phyloP scores from a whole-genome alignment of 1,140 invertebrate genomes.

The Holcopasites calliopsidis region DNA sequence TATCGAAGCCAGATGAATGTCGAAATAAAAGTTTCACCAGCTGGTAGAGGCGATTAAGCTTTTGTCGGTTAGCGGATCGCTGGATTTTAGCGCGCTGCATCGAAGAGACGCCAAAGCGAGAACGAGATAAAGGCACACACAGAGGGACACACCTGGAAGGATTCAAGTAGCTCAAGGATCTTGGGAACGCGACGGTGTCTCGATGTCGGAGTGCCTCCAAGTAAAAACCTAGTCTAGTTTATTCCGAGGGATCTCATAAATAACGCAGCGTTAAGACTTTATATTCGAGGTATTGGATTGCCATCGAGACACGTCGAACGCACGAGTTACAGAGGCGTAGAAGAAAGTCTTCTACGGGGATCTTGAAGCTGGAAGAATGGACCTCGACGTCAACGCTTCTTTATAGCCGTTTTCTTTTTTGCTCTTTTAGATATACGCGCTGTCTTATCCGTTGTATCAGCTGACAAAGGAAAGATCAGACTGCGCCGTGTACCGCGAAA shows the following conservation, averaged over 20 bases:
- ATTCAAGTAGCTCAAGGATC: neutral
- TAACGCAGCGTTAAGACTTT: neutral
- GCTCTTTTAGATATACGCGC: conserved; percentile 11
- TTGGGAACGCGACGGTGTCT: neutral
- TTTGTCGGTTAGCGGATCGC: neutral
- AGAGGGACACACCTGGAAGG: neutral
- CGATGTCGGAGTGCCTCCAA: neutral
- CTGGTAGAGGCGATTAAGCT: neutral
- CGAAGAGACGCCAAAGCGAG: neutral
- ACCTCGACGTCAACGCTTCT: conserved; percentile 24
- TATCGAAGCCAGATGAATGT: neutral
- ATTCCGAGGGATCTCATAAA: neutral
- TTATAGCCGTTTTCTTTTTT: too few relatives aligned
- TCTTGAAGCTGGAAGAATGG: neutral
- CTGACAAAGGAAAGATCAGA: neutral
- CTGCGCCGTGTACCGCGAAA: neutral
- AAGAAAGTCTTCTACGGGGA: neutral
- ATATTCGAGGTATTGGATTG: neutral
- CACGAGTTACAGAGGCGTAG: neutral
- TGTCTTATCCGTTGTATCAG: conserved; percentile 29
- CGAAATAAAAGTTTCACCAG: neutral
- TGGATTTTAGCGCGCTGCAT: too few relatives aligned
- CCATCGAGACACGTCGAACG: neutral
- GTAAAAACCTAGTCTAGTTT: neutral
- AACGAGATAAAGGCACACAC: too few relatives aligned